Conservation (phyloP, 2,113 vertebrate genomes). For the Thermophis baileyi region DNA sequence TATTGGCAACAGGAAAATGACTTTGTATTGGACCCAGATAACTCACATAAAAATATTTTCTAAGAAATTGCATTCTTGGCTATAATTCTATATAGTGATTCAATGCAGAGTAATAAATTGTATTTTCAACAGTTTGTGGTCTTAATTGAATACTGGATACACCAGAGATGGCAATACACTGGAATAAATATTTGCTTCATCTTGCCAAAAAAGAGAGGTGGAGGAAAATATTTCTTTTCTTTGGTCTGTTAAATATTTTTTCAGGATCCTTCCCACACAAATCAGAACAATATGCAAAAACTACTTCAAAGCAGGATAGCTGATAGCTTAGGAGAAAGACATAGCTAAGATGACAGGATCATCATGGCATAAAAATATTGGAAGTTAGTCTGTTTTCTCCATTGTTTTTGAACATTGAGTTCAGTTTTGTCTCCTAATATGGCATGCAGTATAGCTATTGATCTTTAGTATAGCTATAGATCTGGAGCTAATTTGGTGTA, state of each 20-base stretch:
- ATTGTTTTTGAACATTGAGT: not conserved
- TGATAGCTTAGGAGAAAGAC: not conserved
- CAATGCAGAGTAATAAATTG: slow-evolving; percentile 36
- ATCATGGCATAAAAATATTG: not conserved
- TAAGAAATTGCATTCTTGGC: slow-evolving; percentile 66
- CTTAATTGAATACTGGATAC: slow-evolving; percentile 51
- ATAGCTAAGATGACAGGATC: not conserved
- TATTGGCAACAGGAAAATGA: slow-evolving; percentile 51
- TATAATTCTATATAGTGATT: slow-evolving; percentile 74
- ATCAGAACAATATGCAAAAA: not conserved
- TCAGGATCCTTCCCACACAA: not conserved
- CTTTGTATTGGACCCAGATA: slow-evolving; percentile 49
- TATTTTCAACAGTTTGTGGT: slow-evolving; percentile 49
- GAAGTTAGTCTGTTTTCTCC: not conserved
- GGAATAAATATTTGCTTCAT: slow-evolving; percentile 33
- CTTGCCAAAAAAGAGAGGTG: not conserved
- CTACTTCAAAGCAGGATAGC: not conserved
- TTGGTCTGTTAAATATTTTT: not conserved
- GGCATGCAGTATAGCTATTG: not conserved
- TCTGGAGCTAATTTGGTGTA: not conserved
- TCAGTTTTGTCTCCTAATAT: not conserved
- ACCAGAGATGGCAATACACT: slow-evolving; percentile 29
- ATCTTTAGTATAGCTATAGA: not conserved
- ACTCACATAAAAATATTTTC: slow-evolving; percentile 61
- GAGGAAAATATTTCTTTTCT: no score